Conservation (phyloP, 2,888 invertebrate species). For the Toxonevra muliebris region DNA sequence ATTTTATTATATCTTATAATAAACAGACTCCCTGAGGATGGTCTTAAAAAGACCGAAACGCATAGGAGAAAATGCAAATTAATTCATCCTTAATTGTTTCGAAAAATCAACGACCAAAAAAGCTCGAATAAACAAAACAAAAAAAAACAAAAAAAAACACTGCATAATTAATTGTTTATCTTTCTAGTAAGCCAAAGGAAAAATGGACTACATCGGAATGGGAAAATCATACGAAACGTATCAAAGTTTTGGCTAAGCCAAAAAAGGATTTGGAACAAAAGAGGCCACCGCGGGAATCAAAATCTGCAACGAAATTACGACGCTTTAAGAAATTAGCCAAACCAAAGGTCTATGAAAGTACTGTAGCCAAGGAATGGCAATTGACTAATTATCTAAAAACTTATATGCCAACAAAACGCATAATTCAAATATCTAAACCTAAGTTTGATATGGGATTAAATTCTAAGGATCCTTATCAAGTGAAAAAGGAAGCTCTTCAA, state of each 20-base stretch:
- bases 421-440: slow-evolving; percentile 27
- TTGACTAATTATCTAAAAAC: slow-evolving; percentile 18
- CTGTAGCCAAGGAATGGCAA: slow-evolving; percentile 21
- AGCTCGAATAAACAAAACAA: no score
- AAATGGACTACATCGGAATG: slow-evolving; percentile 11
- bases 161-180: neutral
- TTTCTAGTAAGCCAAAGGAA: slow-evolving; percentile 4
- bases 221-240: slow-evolving; percentile 6
- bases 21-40: no score
- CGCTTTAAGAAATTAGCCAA: slow-evolving; percentile 30
- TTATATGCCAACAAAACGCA: slow-evolving; percentile 32
- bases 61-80: no score
- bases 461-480: slow-evolving; percentile 10
- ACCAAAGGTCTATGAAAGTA: slow-evolving; percentile 25
- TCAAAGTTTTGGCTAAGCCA: slow-evolving; percentile 11
- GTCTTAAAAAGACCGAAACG: no score
- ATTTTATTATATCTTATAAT: no score
- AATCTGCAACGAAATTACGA: neutral
- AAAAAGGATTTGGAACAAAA: slow-evolving; percentile 2
- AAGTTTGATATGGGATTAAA: slow-evolving; percentile 6
- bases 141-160: no score
- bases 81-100: no score
- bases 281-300: neutral
- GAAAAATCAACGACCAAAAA: no score
- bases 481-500: slow-evolving; percentile 27